A percentile compares a stretch with the other conserved stretches of the same genome.
These are phyloP conservation scores for Caenorhabditis doughertyi DNA, from an alignment of 2,888 invertebrate genomes.

Conservation along the genomic window DNA sequence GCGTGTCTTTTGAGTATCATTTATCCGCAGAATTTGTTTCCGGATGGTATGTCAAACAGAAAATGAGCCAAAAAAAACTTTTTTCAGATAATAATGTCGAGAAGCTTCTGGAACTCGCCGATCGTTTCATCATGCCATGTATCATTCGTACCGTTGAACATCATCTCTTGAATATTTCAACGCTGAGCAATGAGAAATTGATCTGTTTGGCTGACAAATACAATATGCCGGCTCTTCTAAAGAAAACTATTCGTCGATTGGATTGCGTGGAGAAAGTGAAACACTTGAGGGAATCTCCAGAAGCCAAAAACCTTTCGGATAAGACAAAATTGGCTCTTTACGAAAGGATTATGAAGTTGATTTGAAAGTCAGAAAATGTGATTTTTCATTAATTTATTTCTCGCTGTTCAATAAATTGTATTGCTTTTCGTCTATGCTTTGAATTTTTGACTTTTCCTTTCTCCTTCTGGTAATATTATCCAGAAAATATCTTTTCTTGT, in stretches of 20 bases:
- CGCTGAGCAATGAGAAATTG: neutral
- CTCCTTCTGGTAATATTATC: neutral
- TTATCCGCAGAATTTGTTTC: neutral
- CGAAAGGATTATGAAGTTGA: neutral
- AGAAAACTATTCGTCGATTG: neutral
- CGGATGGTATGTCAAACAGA: neutral
- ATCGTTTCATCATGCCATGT: neutral
- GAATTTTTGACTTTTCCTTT: neutral
- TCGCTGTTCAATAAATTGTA: neutral
- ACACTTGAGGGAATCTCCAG: neutral
- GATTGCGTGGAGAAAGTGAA: neutral
- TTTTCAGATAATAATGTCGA: conserved; percentile 18
- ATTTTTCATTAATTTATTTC: neutral
- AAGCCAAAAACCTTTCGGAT: neutral
- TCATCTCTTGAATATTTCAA: neutral
- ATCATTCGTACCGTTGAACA: neutral
- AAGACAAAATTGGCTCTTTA: neutral
- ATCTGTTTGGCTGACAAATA: neutral
- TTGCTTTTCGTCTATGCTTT: neutral
- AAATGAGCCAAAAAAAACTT: neutral
- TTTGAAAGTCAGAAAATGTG: no score
- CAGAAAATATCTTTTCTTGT: neutral
- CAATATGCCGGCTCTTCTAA: neutral
- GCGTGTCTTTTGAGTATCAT: neutral
- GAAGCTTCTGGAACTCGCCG: conserved; percentile 8